Evolutionary conservation across 1,140 invertebrate species (phyloP).

Genomic region (Aphelenchoides fujianensis): DNA sequence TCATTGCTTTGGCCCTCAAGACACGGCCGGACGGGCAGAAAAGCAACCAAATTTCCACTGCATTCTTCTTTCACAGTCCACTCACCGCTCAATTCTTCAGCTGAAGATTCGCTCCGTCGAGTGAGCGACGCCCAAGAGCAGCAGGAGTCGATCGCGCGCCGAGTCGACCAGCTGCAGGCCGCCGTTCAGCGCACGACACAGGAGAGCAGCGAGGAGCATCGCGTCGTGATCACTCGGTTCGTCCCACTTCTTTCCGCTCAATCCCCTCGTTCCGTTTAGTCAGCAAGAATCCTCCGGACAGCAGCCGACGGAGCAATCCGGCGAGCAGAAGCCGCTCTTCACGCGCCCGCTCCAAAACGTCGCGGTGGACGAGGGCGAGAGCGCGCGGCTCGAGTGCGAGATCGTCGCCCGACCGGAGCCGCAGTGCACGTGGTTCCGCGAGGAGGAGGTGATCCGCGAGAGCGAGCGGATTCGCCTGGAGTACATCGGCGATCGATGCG

Average conservation of each 20-base stretch:
- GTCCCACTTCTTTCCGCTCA: no score
- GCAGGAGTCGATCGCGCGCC: not conserved
- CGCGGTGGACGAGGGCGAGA: conserved; percentile 62
- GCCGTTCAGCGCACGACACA: not conserved
- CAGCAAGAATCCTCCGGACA: not conserved
- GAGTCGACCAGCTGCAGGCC: not conserved
- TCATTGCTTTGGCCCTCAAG: no score
- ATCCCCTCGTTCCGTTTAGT: no score
- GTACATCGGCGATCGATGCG: conserved; percentile 56
- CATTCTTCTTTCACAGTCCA: no score
- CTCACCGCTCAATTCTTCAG: no score
- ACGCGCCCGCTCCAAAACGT: conserved; percentile 52
- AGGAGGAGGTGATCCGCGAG: conserved; percentile 53
- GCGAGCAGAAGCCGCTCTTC: conserved; percentile 54
- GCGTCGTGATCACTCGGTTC: not conserved
- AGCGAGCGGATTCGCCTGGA: conserved; percentile 46
- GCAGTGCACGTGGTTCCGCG: conserved; percentile 53
- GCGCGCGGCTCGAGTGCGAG: conserved; percentile 64
- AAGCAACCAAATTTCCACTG: no score
- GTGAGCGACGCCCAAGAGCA: not conserved
- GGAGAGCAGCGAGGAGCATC: not conserved
- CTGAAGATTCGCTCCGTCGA: not conserved
- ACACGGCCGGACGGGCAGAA: no score
- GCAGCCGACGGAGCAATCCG: not conserved
- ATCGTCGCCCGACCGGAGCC: conserved; percentile 66